These are phyloP conservation scores for Cynoglossus semilaevis DNA, from an alignment of 2,113 vertebrate species.

Conservation along the genomic window DNA sequence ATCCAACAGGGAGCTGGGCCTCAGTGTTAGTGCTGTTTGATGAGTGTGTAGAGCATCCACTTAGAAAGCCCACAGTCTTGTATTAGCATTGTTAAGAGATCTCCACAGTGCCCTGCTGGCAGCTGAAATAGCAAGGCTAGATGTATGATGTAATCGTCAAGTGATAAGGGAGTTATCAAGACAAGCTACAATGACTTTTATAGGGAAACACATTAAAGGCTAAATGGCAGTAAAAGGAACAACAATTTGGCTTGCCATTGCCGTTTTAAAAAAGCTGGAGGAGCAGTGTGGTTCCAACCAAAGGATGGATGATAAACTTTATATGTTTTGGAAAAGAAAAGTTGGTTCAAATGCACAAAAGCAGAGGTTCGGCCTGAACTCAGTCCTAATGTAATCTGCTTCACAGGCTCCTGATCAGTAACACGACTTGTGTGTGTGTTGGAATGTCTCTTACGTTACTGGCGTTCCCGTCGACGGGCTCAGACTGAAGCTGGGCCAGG, in stretches of 20 bases:
- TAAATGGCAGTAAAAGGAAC: constrained; percentile 50
- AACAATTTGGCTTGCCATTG: constrained; percentile 44
- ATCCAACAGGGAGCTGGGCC: constrained; percentile 39
- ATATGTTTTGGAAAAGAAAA: constrained; percentile 21
- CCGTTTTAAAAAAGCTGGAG: constrained; percentile 35
- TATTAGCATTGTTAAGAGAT: constrained; percentile 50
- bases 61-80: constrained; percentile 48
- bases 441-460: constrained; percentile 63
- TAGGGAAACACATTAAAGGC: constrained; percentile 37
- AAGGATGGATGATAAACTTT: constrained; percentile 34
- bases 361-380: neutral
- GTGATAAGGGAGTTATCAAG: constrained; percentile 51
- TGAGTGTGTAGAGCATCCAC: constrained; percentile 30
- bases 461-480: constrained; percentile 65
- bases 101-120: constrained; percentile 22
- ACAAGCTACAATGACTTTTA: constrained; percentile 57
- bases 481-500: constrained; percentile 85
- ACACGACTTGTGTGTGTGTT: neutral
- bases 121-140: constrained; percentile 21
- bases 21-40: constrained; percentile 44
- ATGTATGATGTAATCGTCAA: constrained; percentile 54
- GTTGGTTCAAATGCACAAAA: constrained; percentile 6
- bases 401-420: neutral
- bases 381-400: neutral
- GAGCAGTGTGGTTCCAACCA: constrained; percentile 21